Base-by-base conservation (phyloP, 2,113 vertebrate genomes). In the Galeopterus variegatus region DNA sequence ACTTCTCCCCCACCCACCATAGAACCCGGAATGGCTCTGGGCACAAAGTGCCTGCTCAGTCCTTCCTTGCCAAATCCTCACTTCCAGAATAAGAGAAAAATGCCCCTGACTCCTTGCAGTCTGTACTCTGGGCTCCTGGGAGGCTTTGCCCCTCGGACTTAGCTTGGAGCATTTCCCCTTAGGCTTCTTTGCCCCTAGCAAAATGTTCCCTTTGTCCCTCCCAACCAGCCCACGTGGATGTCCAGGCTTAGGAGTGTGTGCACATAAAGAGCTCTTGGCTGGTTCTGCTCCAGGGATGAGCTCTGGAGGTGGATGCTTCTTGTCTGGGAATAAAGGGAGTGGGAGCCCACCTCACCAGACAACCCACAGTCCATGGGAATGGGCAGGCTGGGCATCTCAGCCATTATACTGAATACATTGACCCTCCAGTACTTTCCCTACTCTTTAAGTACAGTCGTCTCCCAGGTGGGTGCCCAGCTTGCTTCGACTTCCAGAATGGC, bases 361-460 rank as follows among this genome's bases (percentile, higher is more conserved):
- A 89, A 50, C 56, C 50, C 18, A 48, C 87, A 54, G 8, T 94
- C 64, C 56, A 36, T 23, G 52, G 45, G 6, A 31, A 18, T 64
- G 13, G 76, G 82, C 72, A 91, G 75, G 62, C 28, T 87, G 93
- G 88, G 77, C 81, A 84, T 75, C 72, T 80, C 58, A 50, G 56
- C 26, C 62, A 28, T 58, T 80, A 65, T 50, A 36, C 31, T 15
- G 8, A 77, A 87, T 87, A 90, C 52, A 31, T 89, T 6, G 9
- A 54, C 48, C 41, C 24, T 88, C 54, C 18, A 93, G 45, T 58
- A 58, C 31, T 92, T 93, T 70, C 58, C 84, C n/a, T 91, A 62
- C 12, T 88, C 31, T 82, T 4, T 15, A 64, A 67, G 23, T 64
- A 87, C 3, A 54, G 21, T 79, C 31, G 52, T 90, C 13, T 36